These are phyloP conservation scores for Coptodon rendalli DNA, from an alignment of 2,113 vertebrate species.

Conservation along the genomic window DNA sequence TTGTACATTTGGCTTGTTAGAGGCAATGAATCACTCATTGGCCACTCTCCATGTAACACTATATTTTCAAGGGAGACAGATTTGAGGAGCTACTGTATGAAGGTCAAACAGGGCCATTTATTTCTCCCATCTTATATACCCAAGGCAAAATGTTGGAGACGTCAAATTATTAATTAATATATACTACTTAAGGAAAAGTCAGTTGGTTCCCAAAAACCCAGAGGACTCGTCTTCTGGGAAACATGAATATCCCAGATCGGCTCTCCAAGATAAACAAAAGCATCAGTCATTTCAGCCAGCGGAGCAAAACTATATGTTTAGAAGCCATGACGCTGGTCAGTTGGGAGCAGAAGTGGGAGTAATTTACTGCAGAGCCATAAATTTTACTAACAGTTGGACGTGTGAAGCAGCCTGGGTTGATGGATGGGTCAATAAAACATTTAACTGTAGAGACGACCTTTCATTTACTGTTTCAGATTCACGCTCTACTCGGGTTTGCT, in stretches of 20 bases:
- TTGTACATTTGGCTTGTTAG: background rate
- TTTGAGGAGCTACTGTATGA: background rate
- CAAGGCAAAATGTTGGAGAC: background rate
- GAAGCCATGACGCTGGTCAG: background rate
- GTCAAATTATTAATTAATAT: background rate
- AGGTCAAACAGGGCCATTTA: background rate
- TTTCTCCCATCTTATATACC: background rate
- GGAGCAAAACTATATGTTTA: background rate
- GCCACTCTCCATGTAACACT: background rate
- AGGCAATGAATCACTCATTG: constrained; percentile 7
- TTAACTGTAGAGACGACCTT: background rate
- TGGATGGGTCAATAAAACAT: background rate
- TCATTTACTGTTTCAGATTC: background rate
- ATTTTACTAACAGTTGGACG: background rate
- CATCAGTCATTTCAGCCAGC: background rate
- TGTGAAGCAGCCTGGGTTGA: background rate
- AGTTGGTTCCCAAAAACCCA: background rate
- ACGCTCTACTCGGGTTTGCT: background rate
- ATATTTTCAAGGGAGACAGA: background rate
- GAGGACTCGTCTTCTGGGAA: background rate
- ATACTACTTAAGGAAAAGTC: background rate
- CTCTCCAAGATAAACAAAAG: background rate
- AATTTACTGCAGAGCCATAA: background rate
- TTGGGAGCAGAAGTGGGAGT: background rate
- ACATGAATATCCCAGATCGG: background rate